A percentile compares a stretch with the other conserved stretches of the same genome.
These are phyloP conservation scores for Rhagoletis zephyria DNA, from an alignment of 1,140 invertebrate genomes.

Conservation along the genomic window DNA sequence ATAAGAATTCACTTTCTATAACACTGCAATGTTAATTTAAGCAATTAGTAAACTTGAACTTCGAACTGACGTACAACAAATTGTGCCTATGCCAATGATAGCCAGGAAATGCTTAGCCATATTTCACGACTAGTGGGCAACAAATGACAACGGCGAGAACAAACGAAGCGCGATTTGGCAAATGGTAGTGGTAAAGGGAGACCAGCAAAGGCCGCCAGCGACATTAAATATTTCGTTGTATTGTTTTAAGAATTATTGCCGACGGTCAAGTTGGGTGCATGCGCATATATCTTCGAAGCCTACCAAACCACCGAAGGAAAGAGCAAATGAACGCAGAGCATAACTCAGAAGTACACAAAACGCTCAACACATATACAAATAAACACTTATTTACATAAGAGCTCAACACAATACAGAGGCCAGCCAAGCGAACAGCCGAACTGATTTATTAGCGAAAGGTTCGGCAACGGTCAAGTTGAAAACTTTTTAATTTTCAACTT, in stretches of 20 bases:
- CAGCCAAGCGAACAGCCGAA: not conserved
- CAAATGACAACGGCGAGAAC: not conserved
- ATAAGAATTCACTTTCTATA: not conserved
- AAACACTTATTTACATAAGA: not conserved
- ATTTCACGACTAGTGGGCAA: not conserved
- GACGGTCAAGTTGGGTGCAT: constrained; percentile 16
- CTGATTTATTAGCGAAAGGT: constrained; percentile 36
- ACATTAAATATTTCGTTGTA: not conserved
- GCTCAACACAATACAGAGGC: not conserved
- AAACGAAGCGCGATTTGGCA: not conserved
- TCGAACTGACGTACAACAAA: not conserved
- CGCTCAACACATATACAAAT: not conserved
- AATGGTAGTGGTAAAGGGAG: not conserved
- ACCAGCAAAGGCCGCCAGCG: not conserved
- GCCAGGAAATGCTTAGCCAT: constrained; percentile 12
- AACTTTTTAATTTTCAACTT: constrained; percentile 49
- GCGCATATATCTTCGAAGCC: not conserved
- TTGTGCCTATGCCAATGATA: not conserved
- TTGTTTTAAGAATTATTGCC: constrained; percentile 39
- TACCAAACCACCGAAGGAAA: not conserved
- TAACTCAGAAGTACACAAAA: constrained; percentile 4
- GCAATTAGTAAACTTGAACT: constrained; percentile 3
- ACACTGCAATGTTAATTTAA: not conserved
- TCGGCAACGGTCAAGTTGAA: constrained; percentile 44
- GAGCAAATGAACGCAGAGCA: not conserved